These are phyloP conservation scores for Thymallus thymallus DNA, from an alignment of 2,113 vertebrate genomes.

Conservation along the genomic window DNA sequence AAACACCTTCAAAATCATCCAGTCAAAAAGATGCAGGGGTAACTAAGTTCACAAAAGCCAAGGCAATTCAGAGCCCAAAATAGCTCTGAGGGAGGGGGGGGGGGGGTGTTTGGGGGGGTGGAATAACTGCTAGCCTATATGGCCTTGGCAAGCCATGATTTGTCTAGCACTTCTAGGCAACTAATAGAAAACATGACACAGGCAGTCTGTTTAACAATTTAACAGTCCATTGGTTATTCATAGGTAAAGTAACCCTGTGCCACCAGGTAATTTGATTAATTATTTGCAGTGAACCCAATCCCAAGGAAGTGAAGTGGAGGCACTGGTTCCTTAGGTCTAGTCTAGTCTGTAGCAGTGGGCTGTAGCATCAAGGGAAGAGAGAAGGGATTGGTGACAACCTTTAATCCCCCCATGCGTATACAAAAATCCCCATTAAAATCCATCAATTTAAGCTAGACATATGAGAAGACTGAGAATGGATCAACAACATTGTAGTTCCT, in stretches of 20 bases:
- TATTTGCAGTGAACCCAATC: conserved; percentile 44
- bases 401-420: not conserved
- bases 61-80: not conserved
- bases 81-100: not conserved
- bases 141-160: not conserved
- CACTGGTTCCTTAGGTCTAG: conserved; percentile 5
- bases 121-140: not conserved
- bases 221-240: conserved; percentile 46
- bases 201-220: conserved; percentile 21
- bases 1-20: not conserved
- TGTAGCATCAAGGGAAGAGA: conserved; percentile 1
- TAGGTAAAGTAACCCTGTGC: conserved; percentile 44
- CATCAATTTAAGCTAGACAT: too few species aligned
- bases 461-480: too few species aligned
- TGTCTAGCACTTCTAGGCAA: not conserved
- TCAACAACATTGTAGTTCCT: too few species aligned
- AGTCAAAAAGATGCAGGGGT: not conserved
- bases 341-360: conserved; percentile 10
- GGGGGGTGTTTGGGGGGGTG: too few species aligned
- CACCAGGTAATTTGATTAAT: conserved; percentile 48
- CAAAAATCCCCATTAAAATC: too few species aligned
- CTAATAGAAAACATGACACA: conserved; percentile 11
- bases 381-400: not conserved
- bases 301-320: conserved; percentile 3
- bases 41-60: not conserved